These are phyloP conservation scores for Hesperia comma DNA, from an alignment of 2,888 invertebrate species.

Conservation along the genomic window DNA sequence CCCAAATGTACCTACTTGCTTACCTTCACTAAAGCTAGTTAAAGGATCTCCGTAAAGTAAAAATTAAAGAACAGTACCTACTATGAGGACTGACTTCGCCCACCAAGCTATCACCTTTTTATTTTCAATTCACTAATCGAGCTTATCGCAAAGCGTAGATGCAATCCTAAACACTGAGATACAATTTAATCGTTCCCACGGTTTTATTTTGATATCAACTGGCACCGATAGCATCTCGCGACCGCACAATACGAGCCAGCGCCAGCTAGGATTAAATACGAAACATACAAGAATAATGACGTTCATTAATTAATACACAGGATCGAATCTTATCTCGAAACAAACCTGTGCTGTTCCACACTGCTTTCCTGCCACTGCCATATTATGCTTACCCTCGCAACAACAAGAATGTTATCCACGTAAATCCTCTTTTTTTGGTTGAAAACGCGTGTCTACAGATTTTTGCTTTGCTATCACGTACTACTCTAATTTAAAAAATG, in stretches of 20 bases:
- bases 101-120: background rate
- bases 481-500: too few relatives aligned
- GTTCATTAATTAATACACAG: constrained; percentile 59
- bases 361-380: background rate
- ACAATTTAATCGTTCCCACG: constrained; percentile 27
- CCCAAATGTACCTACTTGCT: too few relatives aligned
- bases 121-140: background rate
- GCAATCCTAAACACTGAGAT: background rate
- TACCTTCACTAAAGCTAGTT: too few relatives aligned
- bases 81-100: too few relatives aligned
- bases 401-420: too few relatives aligned
- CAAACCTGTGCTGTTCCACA: constrained; percentile 40
- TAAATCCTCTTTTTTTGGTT: too few relatives aligned
- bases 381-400: too few relatives aligned
- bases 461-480: too few relatives aligned
- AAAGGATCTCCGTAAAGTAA: too few relatives aligned
- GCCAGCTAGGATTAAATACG: constrained; percentile 31
- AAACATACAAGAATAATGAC: constrained; percentile 52
- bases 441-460: too few relatives aligned
- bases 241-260: constrained; percentile 14
- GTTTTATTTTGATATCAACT: constrained; percentile 15
- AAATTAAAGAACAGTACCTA: too few relatives aligned
- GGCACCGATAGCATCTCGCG: constrained; percentile 7
- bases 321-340: constrained; percentile 30
- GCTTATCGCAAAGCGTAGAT: background rate